Conservation (phyloP, 2,888 invertebrate species). For the Drosophila melanosoma region DNA sequence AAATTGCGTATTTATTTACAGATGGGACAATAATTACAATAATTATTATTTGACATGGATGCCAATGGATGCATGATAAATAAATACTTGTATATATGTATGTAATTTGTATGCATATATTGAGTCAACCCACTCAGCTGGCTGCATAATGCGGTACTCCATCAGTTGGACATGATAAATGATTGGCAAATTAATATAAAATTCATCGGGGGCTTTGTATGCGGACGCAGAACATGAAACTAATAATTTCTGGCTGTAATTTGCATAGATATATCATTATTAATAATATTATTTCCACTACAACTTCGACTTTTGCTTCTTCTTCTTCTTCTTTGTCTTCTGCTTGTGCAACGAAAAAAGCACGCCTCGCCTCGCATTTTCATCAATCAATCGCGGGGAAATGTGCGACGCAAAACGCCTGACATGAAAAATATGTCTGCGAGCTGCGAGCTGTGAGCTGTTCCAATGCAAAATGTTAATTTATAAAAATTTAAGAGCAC, state of each 20-base stretch:
- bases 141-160: background rate
- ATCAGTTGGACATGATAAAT: slow-evolving; percentile 58
- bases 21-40: background rate
- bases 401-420: slow-evolving; percentile 23
- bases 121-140: background rate
- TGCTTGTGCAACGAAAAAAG: slow-evolving; percentile 38
- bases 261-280: slow-evolving; percentile 81
- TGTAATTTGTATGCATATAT: background rate
- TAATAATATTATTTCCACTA: slow-evolving; percentile 62
- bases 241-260: slow-evolving; percentile 70
- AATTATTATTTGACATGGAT: background rate
- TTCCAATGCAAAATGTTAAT: slow-evolving; percentile 78
- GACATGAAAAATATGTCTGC: slow-evolving; percentile 77
- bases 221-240: slow-evolving; percentile 57
- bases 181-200: slow-evolving; percentile 73
- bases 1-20: background rate
- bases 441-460: slow-evolving; percentile 25
- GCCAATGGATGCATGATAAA: background rate
- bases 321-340: background rate
- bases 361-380: slow-evolving; percentile 61
- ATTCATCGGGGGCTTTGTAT: slow-evolving; percentile 47
- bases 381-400: slow-evolving; percentile 65
- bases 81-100: background rate
- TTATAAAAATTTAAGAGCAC: slow-evolving; percentile 79
- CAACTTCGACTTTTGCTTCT: background rate